Percentiles rank a stretch among this genome's conserved stretches.
phyloP scores from a whole-genome alignment of 2,113 vertebrate species.

The Irena cyanogastra region DNA sequence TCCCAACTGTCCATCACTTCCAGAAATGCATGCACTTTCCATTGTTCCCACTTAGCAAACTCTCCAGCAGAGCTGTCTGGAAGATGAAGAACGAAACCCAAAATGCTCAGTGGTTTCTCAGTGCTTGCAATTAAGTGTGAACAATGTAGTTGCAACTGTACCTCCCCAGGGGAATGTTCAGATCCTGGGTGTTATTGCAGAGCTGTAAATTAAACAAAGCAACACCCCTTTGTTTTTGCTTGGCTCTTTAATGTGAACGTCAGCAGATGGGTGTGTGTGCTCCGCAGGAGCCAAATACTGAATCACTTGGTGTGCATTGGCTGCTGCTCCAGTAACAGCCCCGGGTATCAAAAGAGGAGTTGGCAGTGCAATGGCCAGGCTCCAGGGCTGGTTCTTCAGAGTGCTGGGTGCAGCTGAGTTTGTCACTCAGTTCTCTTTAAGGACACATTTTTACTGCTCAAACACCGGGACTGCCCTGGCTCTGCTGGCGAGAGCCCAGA shows the following conservation, averaged over 20 bases:
- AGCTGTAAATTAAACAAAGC: not conserved
- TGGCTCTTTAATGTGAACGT: not conserved
- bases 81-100: not conserved
- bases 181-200: not conserved
- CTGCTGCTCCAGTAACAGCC: not conserved
- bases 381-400: not conserved
- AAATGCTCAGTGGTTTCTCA: not conserved
- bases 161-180: not conserved
- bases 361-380: not conserved
- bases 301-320: not conserved
- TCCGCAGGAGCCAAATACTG: fast-evolving
- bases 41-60: not conserved
- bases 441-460: not conserved
- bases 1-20: not conserved
- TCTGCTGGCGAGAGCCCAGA: not conserved
- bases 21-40: not conserved
- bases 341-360: not conserved
- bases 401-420: not conserved
- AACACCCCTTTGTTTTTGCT: not conserved
- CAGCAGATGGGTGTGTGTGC: not conserved
- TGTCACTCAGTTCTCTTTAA: not conserved
- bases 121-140: not conserved
- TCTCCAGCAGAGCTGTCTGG: not conserved
- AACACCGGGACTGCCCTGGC: not conserved
- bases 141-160: not conserved